Evolutionary conservation across 2,888 invertebrate genomes (phyloP).

Genomic region (Lucinisca nassula): DNA sequence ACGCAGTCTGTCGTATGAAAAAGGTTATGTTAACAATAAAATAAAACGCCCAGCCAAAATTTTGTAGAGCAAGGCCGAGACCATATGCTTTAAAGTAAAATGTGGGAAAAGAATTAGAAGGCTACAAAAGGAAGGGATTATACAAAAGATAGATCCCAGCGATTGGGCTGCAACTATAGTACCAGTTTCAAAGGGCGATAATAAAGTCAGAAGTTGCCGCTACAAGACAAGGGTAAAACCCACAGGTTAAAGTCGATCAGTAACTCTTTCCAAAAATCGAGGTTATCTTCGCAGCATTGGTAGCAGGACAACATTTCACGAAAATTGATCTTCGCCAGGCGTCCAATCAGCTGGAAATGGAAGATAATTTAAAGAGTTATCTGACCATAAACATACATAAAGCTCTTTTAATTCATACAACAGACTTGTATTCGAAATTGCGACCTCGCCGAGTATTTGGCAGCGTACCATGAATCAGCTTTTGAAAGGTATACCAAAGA

Average conservation of each 20-base stretch:
- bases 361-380: slow-evolving; percentile 10
- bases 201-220: slow-evolving; percentile 64
- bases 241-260: slow-evolving; percentile 72
- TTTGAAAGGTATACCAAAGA: too few species aligned
- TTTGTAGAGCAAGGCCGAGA: slow-evolving; percentile 28
- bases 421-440: too few species aligned
- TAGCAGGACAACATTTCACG: slow-evolving; percentile 51
- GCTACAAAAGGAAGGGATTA: slow-evolving; percentile 30
- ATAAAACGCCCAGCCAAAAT: slow-evolving; percentile 19
- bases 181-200: slow-evolving; percentile 25
- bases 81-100: slow-evolving; percentile 18
- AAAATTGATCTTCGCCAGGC: slow-evolving; percentile 34
- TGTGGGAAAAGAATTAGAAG: slow-evolving; percentile 32
- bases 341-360: slow-evolving; percentile 28
- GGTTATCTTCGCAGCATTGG: slow-evolving; percentile 70
- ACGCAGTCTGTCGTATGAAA: too few species aligned
- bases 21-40: slow-evolving; percentile 17
- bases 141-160: slow-evolving; percentile 32
- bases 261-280: slow-evolving; percentile 65
- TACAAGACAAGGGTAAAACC: slow-evolving; percentile 66
- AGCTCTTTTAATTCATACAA: too few species aligned
- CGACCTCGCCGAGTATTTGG: too few species aligned
- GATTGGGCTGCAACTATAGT: slow-evolving; percentile 55
- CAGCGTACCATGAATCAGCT: too few species aligned
- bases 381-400: slow-evolving; percentile 34